These are phyloP conservation scores for Neoarius graeffei DNA, from an alignment of 2,113 vertebrate genomes.

Conservation along the genomic window DNA sequence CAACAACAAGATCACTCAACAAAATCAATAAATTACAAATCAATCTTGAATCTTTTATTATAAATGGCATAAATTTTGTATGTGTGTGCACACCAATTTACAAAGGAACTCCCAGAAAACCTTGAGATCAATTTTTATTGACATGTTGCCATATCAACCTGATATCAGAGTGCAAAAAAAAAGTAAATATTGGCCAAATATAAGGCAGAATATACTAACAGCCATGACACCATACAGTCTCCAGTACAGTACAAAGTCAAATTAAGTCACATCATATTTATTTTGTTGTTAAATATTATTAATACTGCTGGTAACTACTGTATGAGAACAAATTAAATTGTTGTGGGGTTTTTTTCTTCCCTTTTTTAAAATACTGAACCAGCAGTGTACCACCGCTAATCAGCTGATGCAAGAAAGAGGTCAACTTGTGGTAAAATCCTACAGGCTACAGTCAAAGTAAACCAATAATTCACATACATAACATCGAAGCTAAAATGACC, in stretches of 20 bases:
- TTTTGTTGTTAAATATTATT: background rate
- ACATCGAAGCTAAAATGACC: constrained; percentile 21
- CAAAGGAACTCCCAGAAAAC: background rate
- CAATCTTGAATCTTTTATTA: background rate
- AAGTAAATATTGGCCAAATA: constrained; percentile 28
- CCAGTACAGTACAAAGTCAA: constrained; percentile 22
- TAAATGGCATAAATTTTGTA: background rate
- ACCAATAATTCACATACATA: constrained; percentile 11
- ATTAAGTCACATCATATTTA: background rate
- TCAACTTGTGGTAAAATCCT: background rate
- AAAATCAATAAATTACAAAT: background rate
- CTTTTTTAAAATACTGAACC: background rate
- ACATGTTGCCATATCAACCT: background rate
- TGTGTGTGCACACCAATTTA: background rate
- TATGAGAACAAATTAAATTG: background rate
- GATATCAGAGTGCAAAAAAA: constrained; percentile 35
- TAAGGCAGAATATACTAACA: constrained; percentile 26
- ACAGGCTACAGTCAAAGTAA: constrained; percentile 4
- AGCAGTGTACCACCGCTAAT: constrained; percentile 11
- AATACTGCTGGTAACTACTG: background rate
- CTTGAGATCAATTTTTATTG: background rate
- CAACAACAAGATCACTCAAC: background rate
- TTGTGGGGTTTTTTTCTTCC: background rate
- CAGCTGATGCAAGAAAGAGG: constrained; percentile 1
- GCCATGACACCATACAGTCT: constrained; percentile 14